Percentiles rank a stretch among this genome's conserved stretches.
Conservation (phyloP, 2,888 invertebrate genomes). For the Hirtodrosophila cameraria region DNA sequence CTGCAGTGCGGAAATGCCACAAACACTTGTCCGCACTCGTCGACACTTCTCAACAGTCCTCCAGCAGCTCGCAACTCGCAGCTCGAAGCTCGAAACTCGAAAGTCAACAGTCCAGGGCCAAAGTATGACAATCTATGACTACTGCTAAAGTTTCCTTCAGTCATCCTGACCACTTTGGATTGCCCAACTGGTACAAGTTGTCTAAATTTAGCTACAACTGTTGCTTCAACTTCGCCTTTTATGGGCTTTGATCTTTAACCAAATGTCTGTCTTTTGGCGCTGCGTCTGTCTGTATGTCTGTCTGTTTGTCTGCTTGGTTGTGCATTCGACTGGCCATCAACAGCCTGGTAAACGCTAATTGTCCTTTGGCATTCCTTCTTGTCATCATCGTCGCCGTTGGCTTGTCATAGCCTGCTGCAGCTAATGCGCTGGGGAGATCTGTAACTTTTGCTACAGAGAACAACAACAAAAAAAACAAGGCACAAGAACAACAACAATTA, state of each 20-base stretch:
- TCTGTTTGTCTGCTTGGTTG: neutral
- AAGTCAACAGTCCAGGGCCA: conserved; percentile 40
- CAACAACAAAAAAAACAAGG: conserved; percentile 16
- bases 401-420: conserved; percentile 31
- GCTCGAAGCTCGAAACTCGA: too few species aligned
- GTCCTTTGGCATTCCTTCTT: conserved; percentile 74
- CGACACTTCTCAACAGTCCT: conserved; percentile 40
- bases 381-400: conserved; percentile 49
- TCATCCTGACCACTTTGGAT: conserved; percentile 5
- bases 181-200: conserved; percentile 33
- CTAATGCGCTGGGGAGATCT: conserved; percentile 53
- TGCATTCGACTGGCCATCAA: conserved; percentile 38
- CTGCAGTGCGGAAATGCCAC: conserved; percentile 72
- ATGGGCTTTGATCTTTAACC: conserved; percentile 69
- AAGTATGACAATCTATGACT: conserved; percentile 74
- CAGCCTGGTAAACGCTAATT: conserved; percentile 64
- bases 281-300: conserved; percentile 4
- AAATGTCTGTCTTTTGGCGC: conserved; percentile 31
- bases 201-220: conserved; percentile 75
- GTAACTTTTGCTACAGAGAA: conserved; percentile 31
- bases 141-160: conserved; percentile 41
- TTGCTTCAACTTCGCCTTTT: conserved; percentile 61
- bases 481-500: conserved; percentile 51
- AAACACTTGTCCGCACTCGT: conserved; percentile 40
- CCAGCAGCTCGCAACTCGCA: too few species aligned